These are phyloP conservation scores for Lordiphosa clarofinis DNA, from an alignment of 1,140 invertebrate genomes.

Conservation along the genomic window DNA sequence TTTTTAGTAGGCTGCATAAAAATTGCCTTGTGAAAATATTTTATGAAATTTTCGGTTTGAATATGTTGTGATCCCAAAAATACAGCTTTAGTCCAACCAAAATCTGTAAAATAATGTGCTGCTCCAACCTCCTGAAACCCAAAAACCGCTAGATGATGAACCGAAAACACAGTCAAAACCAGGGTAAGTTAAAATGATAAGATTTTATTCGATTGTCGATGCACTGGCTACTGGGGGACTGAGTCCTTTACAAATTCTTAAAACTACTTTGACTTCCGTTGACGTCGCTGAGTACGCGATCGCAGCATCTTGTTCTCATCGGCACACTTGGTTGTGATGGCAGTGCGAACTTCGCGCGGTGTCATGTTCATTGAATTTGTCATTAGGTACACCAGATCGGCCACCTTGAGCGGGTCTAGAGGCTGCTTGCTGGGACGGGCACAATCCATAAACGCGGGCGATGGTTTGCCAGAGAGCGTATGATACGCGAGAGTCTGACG, in stretches of 20 bases:
- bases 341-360: conserved; percentile 64
- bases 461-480: conserved; percentile 79
- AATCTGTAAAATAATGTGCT: too few species aligned
- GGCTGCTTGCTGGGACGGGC: conserved; percentile 64
- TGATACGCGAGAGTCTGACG: conserved; percentile 70
- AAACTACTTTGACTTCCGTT: conserved; percentile 31
- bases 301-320: conserved; percentile 83
- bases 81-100: too few species aligned
- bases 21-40: too few species aligned
- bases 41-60: too few species aligned
- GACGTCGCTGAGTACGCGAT: conserved; percentile 14
- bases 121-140: too few species aligned
- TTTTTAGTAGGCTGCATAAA: too few species aligned
- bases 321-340: conserved; percentile 83
- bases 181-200: conserved; percentile 1
- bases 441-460: conserved; percentile 70
- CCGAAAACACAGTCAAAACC: too few species aligned
- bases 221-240: background rate
- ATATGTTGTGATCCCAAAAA: too few species aligned
- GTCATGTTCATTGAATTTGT: conserved; percentile 55
- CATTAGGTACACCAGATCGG: conserved; percentile 78
- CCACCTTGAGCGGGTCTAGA: conserved; percentile 70
- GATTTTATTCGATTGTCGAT: conserved; percentile 15
- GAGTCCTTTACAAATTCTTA: conserved; percentile 5
- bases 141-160: too few species aligned